Base-by-base conservation (phyloP, 2,797 vertebrate species). In the Mastacembelus armatus region DNA sequence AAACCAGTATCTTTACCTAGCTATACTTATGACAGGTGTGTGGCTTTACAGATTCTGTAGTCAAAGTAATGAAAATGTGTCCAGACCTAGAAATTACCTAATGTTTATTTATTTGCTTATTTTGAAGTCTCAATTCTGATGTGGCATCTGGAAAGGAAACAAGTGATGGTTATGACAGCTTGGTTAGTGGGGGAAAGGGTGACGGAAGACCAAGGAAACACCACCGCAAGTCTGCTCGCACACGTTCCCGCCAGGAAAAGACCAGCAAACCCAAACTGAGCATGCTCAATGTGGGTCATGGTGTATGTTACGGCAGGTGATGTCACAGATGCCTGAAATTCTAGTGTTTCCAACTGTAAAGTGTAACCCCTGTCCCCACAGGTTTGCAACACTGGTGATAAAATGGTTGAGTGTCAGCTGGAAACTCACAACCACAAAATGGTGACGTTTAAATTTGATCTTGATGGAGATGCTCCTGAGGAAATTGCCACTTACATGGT, bases 361-460 rank as follows among this genome's bases (percentile, higher is more conserved):
- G 9, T 45, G 8, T 51, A 19, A 58, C 21, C 12, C 2, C 10
- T 70, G 15, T 18, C 33, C 2, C 8, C 8, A 21, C 63, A 93
- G 92, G 91, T 93, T 62, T 88, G 83, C 51, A 90, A 91, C 78
- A 91, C 95, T 0, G 98, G 98, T 0, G 98, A 99, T 90, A 99
- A 99, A 93, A 99, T 99, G 97, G 98, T 99, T 18, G 98, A 99
- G 87, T 99, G 98, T 74, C 98, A 98, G 82, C 92, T 99, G 56
- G 98, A 99, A 83, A 99, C 98, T 7, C 98, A 99, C 88, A 99
- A 99, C 87, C 98, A 99, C 92, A 99, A 99, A 92, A 99, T 97
- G 97, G 98, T 99, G 85, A 99, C 98, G 0, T 99, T 99, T 86
- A 99, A 99, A 87, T 99, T 99, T 63, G 98, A 99, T 80, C 90